Evolutionary conservation across 1,140 invertebrate species (phyloP), one percentile per base, ranked within the genome.

Genomic region (Hylaeus volcanicus): DNA sequence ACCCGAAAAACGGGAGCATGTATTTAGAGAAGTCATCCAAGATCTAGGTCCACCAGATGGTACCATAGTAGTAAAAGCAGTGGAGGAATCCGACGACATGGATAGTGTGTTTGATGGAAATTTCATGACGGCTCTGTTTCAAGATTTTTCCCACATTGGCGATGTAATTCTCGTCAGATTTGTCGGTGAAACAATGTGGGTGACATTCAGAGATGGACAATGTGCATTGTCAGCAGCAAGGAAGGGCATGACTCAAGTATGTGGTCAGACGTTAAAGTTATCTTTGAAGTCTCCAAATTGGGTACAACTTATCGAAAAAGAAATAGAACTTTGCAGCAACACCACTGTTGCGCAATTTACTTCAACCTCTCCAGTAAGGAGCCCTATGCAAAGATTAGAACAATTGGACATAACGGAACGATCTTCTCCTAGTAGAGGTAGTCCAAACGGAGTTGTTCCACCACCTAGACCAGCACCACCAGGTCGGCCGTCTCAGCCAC

Each of bases 41-140:
- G 96, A 97, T 88, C 94, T 98, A 56, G 98, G 98, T 9, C 98
- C 98, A n/a, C 97, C 98, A 2, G 98, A 99, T 94, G 97, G 97
- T n/a, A 98, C 98, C 15, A 96, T 99, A 81, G 95, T 99, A 73
- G 95, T 99, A 1, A 95, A 89, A 72, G 81, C 87, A 0, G 87
- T 91, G 48, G 91, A 93, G 26, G 90, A 93, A 60, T 87, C 72
- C 39, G 91, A 93, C 65, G 93, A 93, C 39, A 88, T 92, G 56
- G 93, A 94, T 5, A 91, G 87, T 66, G 89, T 94, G 5, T 95
- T 96, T 82, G 95, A 97, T 84, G 96, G 97, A 84, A 95, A 95
- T 83, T 95, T 97, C 64, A 96, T 98, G 93, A 94, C 94, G 61
- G 94, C 95, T 14, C 92, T 97, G 15, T 89, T 97, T 63, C 95